A percentile compares a stretch with the other conserved stretches of the same genome.
Conservation (phyloP, 2,113 vertebrate species). For the Sterna hirundo region DNA sequence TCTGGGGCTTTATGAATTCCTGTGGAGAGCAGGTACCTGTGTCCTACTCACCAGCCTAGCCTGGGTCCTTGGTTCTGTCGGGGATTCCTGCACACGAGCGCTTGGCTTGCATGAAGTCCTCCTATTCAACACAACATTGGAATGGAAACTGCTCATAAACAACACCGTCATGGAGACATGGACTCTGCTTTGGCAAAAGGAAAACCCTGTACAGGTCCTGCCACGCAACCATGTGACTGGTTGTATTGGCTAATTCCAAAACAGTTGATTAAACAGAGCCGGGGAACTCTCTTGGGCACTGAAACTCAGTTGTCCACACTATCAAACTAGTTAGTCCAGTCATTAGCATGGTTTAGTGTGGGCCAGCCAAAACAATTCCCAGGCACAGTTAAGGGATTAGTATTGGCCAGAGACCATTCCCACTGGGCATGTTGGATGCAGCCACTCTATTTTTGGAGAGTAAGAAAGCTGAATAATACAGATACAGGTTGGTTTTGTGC, state of each 20-base stretch:
- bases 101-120: background rate
- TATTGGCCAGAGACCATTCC: background rate
- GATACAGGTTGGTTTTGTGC: background rate
- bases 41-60: background rate
- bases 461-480: background rate
- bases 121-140: background rate
- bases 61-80: background rate
- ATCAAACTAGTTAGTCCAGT: background rate
- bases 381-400: background rate
- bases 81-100: background rate
- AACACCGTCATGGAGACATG: accelerated
- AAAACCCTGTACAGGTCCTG: background rate
- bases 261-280: background rate
- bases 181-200: background rate
- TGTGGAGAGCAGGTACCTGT: background rate
- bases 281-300: background rate
- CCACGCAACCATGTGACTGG: background rate
- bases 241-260: background rate
- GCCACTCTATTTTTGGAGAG: background rate
- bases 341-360: background rate
- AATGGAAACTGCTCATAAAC: background rate
- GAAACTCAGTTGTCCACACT: background rate
- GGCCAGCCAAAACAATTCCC: background rate
- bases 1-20: background rate
- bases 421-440: background rate